Base-by-base conservation (phyloP, 92 coral and sea anemone genomes). In the Palythoa grandiflora region DNA sequence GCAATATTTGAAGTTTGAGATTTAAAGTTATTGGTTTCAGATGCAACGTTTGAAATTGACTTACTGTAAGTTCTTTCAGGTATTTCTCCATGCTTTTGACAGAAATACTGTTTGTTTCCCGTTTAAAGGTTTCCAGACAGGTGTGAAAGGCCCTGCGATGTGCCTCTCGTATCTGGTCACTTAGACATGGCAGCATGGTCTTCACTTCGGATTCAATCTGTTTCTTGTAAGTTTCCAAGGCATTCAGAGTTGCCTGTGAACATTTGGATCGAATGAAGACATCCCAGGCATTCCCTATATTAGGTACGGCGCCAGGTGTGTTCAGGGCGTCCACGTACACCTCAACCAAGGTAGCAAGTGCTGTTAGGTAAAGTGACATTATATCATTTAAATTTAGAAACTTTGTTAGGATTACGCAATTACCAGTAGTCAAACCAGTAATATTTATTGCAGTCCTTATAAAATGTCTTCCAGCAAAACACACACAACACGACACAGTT, bases 291-390 rank as follows among this genome's bases (percentile, higher is more conserved):
- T 87, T 94, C 86, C 93, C 88, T 3, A 96, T 84, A 75, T 91
- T 93, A 8, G 98, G 98, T 13, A 96, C 94, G 12, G 93, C 90
- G 7, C 95, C 96, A 51, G 98, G 98, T n/a, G 92, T 90, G 92
- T 96, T 96, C 73, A 96, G 87, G 3, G 98, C 94, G 19, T 90
- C 87, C 79, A 93, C 93, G 84, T 92, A 96, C 36, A 89, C 84
- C 52, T 92, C 89, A 10, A 94, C 88, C 75, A 96, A 84, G 35
- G 93, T 77, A 5, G 95, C 97, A 40, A 96, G 96, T 19, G 93
- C 96, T 94, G 86, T n/a, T 5, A 28, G 20, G 38, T 36, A 28
- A 21, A 28, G n/a, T 2, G 6, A 71, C 1, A 28, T 11, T 10
- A 38, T 5, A 11, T 5, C 52, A 28, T 28, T 28, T 28, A 28